These are phyloP conservation scores for Aleadryas rufinucha DNA, from an alignment of 2,113 vertebrate genomes.

Conservation along the genomic window DNA sequence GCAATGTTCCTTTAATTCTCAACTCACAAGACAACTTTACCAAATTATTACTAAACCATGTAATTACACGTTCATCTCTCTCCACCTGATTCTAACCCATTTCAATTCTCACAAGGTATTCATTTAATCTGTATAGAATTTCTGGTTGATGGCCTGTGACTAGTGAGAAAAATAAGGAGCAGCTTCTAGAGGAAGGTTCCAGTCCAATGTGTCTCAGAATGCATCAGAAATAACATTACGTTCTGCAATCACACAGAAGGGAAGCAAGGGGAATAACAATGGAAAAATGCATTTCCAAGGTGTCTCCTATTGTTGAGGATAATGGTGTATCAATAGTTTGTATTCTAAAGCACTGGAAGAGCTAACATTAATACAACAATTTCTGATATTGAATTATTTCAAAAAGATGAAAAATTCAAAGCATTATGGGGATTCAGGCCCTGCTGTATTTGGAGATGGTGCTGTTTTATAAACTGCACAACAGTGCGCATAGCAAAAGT, in stretches of 20 bases:
- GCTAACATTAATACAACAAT: background rate
- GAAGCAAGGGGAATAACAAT: background rate
- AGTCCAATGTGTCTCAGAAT: background rate
- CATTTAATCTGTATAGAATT: background rate
- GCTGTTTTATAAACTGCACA: background rate
- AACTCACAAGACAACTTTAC: background rate
- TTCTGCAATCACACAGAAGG: background rate
- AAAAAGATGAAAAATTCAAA: background rate
- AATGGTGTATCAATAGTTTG: background rate
- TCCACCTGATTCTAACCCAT: background rate
- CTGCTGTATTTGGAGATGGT: background rate
- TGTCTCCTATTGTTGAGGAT: background rate
- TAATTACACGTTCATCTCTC: background rate
- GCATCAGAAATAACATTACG: background rate
- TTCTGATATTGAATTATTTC: background rate
- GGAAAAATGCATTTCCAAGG: background rate
- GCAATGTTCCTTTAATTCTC: background rate
- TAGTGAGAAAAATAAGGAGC: background rate
- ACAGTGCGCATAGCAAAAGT: background rate
- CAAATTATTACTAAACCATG: background rate
- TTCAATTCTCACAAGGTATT: background rate
- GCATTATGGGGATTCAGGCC: background rate
- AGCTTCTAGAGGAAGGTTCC: background rate
- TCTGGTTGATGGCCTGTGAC: background rate
- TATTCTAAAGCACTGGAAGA: background rate